These are phyloP conservation scores for Irena cyanogastra DNA, from an alignment of 2,113 vertebrate genomes.

Conservation along the genomic window DNA sequence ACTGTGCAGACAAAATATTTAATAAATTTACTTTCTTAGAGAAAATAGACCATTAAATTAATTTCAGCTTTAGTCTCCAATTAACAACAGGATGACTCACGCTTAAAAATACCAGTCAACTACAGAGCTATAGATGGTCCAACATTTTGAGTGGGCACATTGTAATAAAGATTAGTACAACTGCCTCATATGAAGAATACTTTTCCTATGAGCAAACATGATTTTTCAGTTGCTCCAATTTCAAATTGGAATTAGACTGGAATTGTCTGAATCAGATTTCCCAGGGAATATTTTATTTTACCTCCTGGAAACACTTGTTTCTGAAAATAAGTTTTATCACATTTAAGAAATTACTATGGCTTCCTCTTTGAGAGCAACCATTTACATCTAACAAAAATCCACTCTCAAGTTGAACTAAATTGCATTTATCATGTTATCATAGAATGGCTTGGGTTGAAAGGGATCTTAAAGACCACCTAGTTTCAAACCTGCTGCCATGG, in stretches of 20 bases:
- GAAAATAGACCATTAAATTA: conserved; percentile 23
- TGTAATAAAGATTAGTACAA: neutral
- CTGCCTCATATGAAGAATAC: neutral
- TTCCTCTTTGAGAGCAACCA: neutral
- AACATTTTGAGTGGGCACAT: neutral
- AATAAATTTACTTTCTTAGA: conserved; percentile 8
- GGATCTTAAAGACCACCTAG: neutral
- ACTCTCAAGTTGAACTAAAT: neutral
- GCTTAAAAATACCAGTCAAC: neutral
- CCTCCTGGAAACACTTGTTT: neutral
- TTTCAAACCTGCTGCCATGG: neutral
- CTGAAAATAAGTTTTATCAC: neutral
- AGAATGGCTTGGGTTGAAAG: neutral
- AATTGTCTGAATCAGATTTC: neutral
- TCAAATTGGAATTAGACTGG: neutral
- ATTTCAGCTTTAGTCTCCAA: neutral
- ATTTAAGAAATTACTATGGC: neutral
- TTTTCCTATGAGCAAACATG: neutral
- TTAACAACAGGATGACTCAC: neutral
- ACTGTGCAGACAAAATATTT: neutral
- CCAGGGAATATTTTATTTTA: neutral
- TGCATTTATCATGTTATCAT: neutral
- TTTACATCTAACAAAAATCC: neutral
- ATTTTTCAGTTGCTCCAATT: neutral
- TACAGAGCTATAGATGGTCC: neutral